A percentile compares a stretch with the other conserved stretches of the same genome.
Evolutionary conservation across 2,797 vertebrate genomes (phyloP).

Genomic region (Peromyscus melanophrys): DNA sequence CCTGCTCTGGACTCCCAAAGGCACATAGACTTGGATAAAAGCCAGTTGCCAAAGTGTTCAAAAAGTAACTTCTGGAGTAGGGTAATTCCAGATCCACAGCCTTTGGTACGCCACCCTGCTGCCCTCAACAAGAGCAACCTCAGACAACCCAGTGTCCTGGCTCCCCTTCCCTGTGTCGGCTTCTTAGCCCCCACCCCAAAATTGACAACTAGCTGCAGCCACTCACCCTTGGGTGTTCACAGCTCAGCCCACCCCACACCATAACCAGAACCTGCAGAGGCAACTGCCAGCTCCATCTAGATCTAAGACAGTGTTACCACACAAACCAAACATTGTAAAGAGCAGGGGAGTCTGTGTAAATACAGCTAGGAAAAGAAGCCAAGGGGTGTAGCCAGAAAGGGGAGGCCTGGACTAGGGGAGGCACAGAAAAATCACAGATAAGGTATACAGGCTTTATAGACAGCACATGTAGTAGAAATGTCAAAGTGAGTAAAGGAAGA

Average conservation of each 20-base stretch:
- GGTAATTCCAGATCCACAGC: conserved; percentile 36
- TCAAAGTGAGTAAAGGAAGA: conserved; percentile 3
- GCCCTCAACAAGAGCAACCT: neutral
- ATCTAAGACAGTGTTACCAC: conserved; percentile 92
- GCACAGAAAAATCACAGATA: conserved; percentile 79
- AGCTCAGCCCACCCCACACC: conserved; percentile 89
- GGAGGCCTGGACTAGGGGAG: conserved; percentile 48
- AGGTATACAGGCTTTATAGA: conserved; percentile 74
- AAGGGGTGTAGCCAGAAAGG: conserved; percentile 80
- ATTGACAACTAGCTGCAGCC: conserved; percentile 92
- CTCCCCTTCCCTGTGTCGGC: conserved; percentile 19
- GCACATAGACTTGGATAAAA: conserved; percentile 69
- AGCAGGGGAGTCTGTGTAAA: conserved; percentile 89
- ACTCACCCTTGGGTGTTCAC: conserved; percentile 90
- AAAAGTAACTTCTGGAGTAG: conserved; percentile 47
- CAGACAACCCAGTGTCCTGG: neutral
- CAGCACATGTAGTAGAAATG: conserved; percentile 70
- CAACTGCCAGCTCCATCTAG: conserved; percentile 91
- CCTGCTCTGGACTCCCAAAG: conserved; percentile 63
- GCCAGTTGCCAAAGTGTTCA: conserved; percentile 66
- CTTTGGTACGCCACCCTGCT: conserved; percentile 10
- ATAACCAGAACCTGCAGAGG: conserved; percentile 89
- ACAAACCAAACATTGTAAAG: conserved; percentile 94
- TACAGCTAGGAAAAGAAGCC: conserved; percentile 87
- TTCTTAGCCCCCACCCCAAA: conserved; percentile 26